Conservation (phyloP, 1,140 invertebrate genomes). For the Trichonephila clavipes region DNA sequence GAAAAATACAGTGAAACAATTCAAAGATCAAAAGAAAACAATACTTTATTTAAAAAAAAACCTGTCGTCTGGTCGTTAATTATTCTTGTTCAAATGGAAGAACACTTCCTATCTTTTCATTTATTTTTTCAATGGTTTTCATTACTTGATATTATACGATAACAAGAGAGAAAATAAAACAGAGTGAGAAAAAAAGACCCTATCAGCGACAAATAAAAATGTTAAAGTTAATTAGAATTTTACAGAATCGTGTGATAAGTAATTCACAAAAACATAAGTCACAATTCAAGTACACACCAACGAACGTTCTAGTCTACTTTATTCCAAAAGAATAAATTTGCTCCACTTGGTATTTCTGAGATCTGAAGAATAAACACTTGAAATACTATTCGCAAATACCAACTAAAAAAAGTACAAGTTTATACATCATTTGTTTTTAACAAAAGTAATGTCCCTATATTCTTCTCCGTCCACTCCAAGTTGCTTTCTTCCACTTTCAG, state of each 20-base stretch:
- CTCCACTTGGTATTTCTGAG: slow-evolving; percentile 3
- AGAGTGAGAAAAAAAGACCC: not conserved
- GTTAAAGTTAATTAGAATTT: slow-evolving; percentile 1
- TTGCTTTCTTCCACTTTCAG: not conserved
- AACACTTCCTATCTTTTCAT: not conserved
- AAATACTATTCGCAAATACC: slow-evolving; percentile 22
- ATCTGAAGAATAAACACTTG: slow-evolving; percentile 51
- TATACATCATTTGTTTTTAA: slow-evolving; percentile 45
- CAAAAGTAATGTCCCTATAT: slow-evolving; percentile 51
- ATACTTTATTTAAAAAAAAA: not conserved
- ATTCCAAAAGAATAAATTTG: slow-evolving; percentile 19
- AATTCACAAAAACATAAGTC: slow-evolving; percentile 18
- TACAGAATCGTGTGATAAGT: not conserved
- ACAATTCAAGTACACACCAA: not conserved
- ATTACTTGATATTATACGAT: not conserved
- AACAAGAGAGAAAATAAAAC: not conserved
- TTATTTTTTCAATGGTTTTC: not conserved
- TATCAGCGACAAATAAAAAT: not conserved
- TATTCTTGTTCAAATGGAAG: not conserved
- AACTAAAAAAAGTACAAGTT: slow-evolving; percentile 41
- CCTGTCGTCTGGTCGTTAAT: not conserved
- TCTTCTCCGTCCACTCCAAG: slow-evolving; percentile 46
- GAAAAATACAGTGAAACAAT: too few species aligned
- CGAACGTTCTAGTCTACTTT: not conserved
- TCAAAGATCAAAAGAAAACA: too few species aligned